A percentile compares a stretch with the other conserved stretches of the same genome.
These are phyloP conservation scores for Alca torda DNA, from an alignment of 2,797 vertebrate genomes.

Conservation along the genomic window DNA sequence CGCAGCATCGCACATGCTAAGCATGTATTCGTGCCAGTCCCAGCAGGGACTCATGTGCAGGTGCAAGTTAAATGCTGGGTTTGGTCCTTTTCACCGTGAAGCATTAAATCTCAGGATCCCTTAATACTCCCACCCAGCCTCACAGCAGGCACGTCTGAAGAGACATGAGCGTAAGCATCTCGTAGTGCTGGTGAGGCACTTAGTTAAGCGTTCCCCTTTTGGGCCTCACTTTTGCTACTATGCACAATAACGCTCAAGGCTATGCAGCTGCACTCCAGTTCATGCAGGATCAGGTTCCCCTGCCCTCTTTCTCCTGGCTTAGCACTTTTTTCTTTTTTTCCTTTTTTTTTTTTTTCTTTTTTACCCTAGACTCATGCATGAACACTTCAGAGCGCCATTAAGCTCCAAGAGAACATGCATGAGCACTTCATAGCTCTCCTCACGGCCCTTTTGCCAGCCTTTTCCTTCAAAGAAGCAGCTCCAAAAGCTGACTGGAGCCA, in stretches of 20 bases:
- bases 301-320: conserved; percentile 62
- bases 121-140: conserved; percentile 31
- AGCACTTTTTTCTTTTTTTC: not conserved
- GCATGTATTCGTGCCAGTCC: not conserved
- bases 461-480: not conserved
- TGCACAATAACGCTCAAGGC: conserved; percentile 46
- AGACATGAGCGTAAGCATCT: conserved; percentile 20
- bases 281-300: conserved; percentile 64
- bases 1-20: not conserved
- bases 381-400: not conserved
- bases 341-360: not conserved
- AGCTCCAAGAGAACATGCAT: not conserved
- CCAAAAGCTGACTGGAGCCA: not conserved
- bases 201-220: conserved; percentile 33
- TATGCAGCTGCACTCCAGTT: conserved; percentile 65
- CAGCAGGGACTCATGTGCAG: not conserved
- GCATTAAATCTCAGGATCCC: conserved; percentile 17
- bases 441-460: not conserved
- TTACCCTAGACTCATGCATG: not conserved
- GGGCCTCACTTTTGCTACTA: conserved; percentile 64
- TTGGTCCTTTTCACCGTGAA: conserved; percentile 9
- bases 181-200: conserved; percentile 20
- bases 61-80: not conserved
- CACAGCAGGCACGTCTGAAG: conserved; percentile 33
- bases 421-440: not conserved